Conservation (phyloP, 2,113 vertebrate genomes). For the Ellobius talpinus region DNA sequence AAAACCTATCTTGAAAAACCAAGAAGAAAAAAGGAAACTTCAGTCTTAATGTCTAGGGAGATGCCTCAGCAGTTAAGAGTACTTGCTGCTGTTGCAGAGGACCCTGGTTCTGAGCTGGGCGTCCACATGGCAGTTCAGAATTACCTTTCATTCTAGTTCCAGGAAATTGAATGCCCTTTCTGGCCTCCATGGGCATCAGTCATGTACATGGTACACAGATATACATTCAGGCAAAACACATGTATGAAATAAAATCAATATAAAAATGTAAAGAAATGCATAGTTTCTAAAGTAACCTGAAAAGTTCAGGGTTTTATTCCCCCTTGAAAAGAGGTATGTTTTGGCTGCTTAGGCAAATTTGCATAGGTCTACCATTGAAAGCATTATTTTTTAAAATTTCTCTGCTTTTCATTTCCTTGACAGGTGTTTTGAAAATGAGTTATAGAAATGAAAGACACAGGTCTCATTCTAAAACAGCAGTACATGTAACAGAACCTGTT, state of each 20-base stretch:
- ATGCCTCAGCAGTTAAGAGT: background rate
- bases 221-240: background rate
- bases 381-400: background rate
- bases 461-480: slow-evolving; percentile 49
- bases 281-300: background rate
- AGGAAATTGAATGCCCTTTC: background rate
- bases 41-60: background rate
- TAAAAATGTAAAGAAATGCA: background rate
- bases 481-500: background rate
- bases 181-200: background rate
- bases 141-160: background rate
- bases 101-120: background rate
- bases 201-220: background rate
- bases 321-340: slow-evolving; percentile 27
- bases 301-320: slow-evolving; percentile 6
- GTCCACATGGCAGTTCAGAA: background rate
- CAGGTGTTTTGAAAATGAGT: slow-evolving; percentile 51
- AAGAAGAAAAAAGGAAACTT: background rate
- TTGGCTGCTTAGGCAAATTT: slow-evolving; percentile 12
- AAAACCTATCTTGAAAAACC: background rate
- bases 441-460: slow-evolving; percentile 56
- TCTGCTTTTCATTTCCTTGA: slow-evolving; percentile 57
- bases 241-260: background rate
- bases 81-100: background rate
- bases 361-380: slow-evolving; percentile 31